Conservation (phyloP, 2,888 invertebrate genomes). For the Acrobasis repandana region DNA sequence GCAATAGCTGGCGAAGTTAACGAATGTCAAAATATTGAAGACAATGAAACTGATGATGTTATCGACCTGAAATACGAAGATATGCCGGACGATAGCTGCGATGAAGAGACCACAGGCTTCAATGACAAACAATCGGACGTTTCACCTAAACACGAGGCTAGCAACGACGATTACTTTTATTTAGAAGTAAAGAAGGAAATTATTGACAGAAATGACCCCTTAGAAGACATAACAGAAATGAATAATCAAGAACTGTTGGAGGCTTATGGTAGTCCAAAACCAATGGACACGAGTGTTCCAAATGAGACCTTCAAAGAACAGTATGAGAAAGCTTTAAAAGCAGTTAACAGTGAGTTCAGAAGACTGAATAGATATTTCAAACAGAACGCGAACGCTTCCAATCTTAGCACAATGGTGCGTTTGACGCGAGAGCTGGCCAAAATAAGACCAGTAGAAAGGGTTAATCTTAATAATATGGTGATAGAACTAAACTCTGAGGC, state of each 20-base stretch:
- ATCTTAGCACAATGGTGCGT: conserved; percentile 42
- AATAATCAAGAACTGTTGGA: conserved; percentile 2
- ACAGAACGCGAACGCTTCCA: conserved; percentile 41
- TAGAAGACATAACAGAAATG: conserved; percentile 27
- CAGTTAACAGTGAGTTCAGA: conserved; percentile 44
- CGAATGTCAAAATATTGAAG: conserved; percentile 18
- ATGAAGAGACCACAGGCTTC: not conserved
- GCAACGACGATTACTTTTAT: conserved; percentile 28
- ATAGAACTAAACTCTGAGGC: conserved; percentile 28
- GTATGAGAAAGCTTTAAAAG: conserved; percentile 37
- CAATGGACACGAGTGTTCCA: not conserved
- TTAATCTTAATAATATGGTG: conserved; percentile 32
- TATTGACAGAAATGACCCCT: conserved; percentile 31
- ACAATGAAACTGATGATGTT: conserved; percentile 3
- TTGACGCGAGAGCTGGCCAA: conserved; percentile 43
- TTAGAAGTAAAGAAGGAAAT: conserved; percentile 32
- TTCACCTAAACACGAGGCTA: conserved; percentile 23
- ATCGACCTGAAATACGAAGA: conserved; percentile 14
- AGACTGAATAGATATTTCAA: conserved; percentile 44
- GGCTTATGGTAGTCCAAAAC: conserved; percentile 2
- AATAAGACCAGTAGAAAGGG: conserved; percentile 39
- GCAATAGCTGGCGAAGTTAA: conserved; percentile 34
- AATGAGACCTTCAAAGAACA: conserved; percentile 26
- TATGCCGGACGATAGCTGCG: not conserved
- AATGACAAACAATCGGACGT: conserved; percentile 12